Percentiles rank a stretch among this genome's conserved stretches.
Conservation (phyloP, 2,888 invertebrate genomes). For the Capitulum mitella region DNA sequence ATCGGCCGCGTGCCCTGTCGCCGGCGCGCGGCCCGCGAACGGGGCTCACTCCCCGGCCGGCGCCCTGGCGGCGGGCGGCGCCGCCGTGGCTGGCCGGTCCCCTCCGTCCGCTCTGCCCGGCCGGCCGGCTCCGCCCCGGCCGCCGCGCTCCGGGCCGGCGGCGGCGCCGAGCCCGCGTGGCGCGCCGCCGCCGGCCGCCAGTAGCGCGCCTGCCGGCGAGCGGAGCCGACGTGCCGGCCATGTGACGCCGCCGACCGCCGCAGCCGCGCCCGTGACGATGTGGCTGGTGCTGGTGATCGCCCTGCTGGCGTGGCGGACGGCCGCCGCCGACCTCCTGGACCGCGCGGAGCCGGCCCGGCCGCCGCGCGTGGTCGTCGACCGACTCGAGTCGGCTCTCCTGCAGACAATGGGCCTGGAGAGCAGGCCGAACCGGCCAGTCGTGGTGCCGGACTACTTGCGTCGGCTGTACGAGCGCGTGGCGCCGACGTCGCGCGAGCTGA, state of each 20-base stretch:
- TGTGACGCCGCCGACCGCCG: neutral
- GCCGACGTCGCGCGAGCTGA: slow-evolving; percentile 57
- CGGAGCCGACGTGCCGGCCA: neutral
- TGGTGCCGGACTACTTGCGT: slow-evolving; percentile 71
- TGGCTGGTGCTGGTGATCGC: neutral
- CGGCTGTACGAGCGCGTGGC: slow-evolving; percentile 58
- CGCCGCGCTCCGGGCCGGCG: neutral
- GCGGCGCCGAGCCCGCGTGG: slow-evolving; percentile 16
- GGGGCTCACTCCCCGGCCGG: neutral
- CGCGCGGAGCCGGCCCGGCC: slow-evolving; percentile 37
- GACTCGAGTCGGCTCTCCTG: slow-evolving; percentile 55
- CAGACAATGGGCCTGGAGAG: slow-evolving; percentile 55
- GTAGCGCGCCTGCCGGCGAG: neutral
- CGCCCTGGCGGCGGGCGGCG: neutral
- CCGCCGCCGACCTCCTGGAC: slow-evolving; percentile 20
- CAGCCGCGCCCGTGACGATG: neutral
- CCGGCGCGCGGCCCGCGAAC: neutral
- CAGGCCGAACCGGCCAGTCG: slow-evolving; percentile 48
- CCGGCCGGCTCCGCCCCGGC: neutral
- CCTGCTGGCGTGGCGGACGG: neutral
- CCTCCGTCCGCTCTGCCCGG: neutral
- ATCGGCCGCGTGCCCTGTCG: too few species aligned
- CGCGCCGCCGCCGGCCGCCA: neutral
- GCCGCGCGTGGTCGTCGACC: slow-evolving; percentile 45
- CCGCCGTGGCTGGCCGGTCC: neutral